Evolutionary conservation across 2,797 vertebrate species (phyloP).

Genomic region (Triplophysa yarkandensis): DNA sequence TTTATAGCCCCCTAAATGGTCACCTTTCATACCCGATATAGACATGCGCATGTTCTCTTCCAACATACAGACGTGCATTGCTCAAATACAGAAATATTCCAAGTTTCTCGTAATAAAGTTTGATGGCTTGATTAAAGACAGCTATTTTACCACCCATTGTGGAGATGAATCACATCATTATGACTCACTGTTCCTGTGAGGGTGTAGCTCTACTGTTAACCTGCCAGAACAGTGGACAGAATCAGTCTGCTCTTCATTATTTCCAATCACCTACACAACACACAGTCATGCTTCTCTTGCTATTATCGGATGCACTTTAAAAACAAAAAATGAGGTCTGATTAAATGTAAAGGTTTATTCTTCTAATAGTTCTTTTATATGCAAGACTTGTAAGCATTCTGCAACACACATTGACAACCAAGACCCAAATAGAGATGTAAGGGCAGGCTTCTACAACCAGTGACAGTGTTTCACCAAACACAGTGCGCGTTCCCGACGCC

Average conservation of each 20-base stretch:
- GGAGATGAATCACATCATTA: conserved; percentile 62
- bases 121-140: conserved; percentile 39
- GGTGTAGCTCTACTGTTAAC: conserved; percentile 48
- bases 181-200: conserved; percentile 64
- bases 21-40: neutral
- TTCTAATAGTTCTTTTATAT: too few species aligned
- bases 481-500: conserved; percentile 15
- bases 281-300: neutral
- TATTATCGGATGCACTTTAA: neutral
- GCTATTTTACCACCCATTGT: conserved; percentile 55
- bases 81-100: conserved; percentile 7
- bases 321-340: neutral
- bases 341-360: neutral
- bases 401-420: neutral
- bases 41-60: neutral
- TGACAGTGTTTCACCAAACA: neutral
- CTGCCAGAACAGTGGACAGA: conserved; percentile 46
- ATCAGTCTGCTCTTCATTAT: conserved; percentile 31
- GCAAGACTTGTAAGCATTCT: neutral
- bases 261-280: conserved; percentile 30
- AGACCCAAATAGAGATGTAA: neutral
- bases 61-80: neutral
- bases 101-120: neutral
- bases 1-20: conserved; percentile 49
- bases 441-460: neutral